A percentile compares a stretch with the other conserved stretches of the same genome.
Evolutionary conservation across 2,797 vertebrate species (phyloP).

Genomic region (Rhadinocentrus ornatus): DNA sequence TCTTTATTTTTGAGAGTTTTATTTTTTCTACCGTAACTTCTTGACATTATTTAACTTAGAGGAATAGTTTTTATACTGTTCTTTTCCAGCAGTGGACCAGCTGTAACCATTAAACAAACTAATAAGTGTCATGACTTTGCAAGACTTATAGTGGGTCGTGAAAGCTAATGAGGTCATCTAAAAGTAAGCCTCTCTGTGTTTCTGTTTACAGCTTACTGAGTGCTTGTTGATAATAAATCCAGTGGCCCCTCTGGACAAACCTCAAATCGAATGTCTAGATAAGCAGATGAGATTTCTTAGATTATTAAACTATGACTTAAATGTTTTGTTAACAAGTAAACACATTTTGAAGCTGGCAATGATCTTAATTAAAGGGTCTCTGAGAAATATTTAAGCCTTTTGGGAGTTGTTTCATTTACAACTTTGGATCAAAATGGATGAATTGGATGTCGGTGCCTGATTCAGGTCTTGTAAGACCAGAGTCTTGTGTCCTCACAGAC

Average conservation of each 20-base stretch:
- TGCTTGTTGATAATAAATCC: constrained; percentile 55
- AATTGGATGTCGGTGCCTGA: not conserved
- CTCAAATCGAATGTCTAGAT: constrained; percentile 3
- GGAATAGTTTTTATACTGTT: not conserved
- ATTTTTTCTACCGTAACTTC: constrained; percentile 4
- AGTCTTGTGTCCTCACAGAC: not conserved
- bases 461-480: not conserved
- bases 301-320: not conserved
- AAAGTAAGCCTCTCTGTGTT: constrained; percentile 20
- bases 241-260: constrained; percentile 19
- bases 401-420: not conserved
- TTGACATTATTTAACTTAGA: not conserved
- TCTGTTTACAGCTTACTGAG: constrained; percentile 40
- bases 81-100: constrained; percentile 4
- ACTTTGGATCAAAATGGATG: not conserved
- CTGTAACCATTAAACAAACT: constrained; percentile 15
- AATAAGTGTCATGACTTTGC: constrained; percentile 15
- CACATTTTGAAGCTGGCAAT: not conserved
- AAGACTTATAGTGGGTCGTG: constrained; percentile 30
- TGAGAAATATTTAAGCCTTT: not conserved
- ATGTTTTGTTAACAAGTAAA: not conserved
- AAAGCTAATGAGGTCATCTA: constrained; percentile 44
- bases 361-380: not conserved
- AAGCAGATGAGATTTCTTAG: not conserved
- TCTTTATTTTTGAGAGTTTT: not conserved